phyloP scores from a whole-genome alignment of 1,140 invertebrate species.

The Archegozetes longisetosus region DNA sequence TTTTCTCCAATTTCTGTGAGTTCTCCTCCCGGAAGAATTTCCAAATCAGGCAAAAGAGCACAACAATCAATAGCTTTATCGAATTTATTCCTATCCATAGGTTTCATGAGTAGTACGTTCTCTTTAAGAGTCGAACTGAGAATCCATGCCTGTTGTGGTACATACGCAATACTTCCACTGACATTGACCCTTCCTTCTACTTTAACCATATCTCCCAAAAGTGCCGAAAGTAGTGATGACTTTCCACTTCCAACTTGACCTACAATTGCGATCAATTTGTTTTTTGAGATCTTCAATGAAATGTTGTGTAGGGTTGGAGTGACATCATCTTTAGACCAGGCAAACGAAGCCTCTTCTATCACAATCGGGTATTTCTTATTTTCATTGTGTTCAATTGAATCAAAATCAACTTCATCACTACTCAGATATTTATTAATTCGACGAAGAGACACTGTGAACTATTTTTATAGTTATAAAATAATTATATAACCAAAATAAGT shows the following conservation, averaged over 20 bases:
- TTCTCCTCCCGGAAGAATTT: slow-evolving; percentile 19
- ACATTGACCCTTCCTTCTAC: slow-evolving; percentile 13
- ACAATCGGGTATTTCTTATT: slow-evolving; percentile 23
- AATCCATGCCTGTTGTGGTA: slow-evolving; percentile 41
- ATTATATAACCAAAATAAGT: background rate
- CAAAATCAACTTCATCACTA: slow-evolving; percentile 23
- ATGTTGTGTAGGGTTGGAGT: slow-evolving; percentile 15
- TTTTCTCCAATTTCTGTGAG: slow-evolving; percentile 23
- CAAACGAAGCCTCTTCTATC: slow-evolving; percentile 33
- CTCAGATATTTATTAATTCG: slow-evolving; percentile 22
- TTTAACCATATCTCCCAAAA: slow-evolving; percentile 26
- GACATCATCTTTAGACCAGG: slow-evolving; percentile 28
- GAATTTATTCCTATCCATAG: slow-evolving; percentile 24
- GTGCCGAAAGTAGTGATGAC: slow-evolving; percentile 29
- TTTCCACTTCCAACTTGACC: slow-evolving; percentile 36
- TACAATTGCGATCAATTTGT: slow-evolving; percentile 30
- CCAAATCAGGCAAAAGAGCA: slow-evolving; percentile 21
- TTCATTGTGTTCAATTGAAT: slow-evolving; percentile 20
- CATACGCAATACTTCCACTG: slow-evolving; percentile 29
- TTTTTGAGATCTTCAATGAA: slow-evolving; percentile 13
- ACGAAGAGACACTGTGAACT: slow-evolving; percentile 15
- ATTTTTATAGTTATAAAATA: background rate
- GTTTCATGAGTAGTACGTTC: slow-evolving; percentile 36
- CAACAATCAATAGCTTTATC: slow-evolving; percentile 27
- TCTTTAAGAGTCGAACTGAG: slow-evolving; percentile 33